Conservation (phyloP, 2,888 invertebrate species). For the Onchidella celtica region DNA sequence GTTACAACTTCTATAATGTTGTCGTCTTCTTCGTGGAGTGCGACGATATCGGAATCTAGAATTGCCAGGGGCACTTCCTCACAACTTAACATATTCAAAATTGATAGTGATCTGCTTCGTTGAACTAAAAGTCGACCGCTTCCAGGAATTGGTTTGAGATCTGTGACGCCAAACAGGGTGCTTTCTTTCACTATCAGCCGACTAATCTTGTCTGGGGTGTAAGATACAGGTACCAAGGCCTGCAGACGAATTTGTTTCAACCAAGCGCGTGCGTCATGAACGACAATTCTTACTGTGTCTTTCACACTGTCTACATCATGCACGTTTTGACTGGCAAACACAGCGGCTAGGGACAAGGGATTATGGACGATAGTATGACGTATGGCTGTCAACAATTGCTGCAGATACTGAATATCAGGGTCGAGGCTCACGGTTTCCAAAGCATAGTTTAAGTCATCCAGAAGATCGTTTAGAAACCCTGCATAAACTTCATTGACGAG, state of each 20-base stretch:
- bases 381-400: conserved; percentile 40
- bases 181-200: conserved; percentile 46
- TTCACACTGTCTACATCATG: conserved; percentile 1
- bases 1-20: conserved; percentile 2
- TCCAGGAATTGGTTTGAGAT: conserved; percentile 23
- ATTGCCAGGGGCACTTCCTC: conserved; percentile 44
- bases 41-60: conserved; percentile 26
- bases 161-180: conserved; percentile 14
- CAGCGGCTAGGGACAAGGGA: conserved; percentile 52
- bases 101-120: conserved; percentile 22
- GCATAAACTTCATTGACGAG: conserved; percentile 55
- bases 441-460: conserved; percentile 52
- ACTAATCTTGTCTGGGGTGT: conserved; percentile 33
- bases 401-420: conserved; percentile 51
- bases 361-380: conserved; percentile 48
- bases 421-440: conserved; percentile 52
- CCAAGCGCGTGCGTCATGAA: conserved; percentile 52
- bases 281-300: conserved; percentile 23
- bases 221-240: conserved; percentile 47
- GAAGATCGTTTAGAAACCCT: conserved; percentile 54
- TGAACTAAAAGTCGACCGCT: conserved; percentile 36
- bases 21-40: conserved; percentile 10
- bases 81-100: conserved; percentile 38
- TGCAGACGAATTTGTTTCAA: conserved; percentile 55
- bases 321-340: conserved; percentile 48